phyloP scores from a whole-genome alignment of 2,888 invertebrate genomes.

The Leptopterna dolabrata region DNA sequence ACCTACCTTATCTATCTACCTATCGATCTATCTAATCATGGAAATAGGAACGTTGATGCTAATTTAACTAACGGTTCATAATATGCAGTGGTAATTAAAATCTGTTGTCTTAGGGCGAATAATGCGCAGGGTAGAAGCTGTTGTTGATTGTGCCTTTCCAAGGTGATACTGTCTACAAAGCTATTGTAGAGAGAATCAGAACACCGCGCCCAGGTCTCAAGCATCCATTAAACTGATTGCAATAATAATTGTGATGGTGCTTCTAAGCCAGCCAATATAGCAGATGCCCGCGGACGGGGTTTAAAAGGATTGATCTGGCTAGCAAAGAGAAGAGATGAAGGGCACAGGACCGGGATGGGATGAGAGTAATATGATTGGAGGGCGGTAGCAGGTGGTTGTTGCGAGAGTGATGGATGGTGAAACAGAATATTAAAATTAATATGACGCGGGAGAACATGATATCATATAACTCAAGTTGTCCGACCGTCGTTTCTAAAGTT shows the following conservation, averaged over 20 bases:
- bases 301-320: constrained; percentile 45
- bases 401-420: constrained; percentile 42
- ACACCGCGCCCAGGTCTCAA: neutral
- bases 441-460: constrained; percentile 28
- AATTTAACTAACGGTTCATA: too few relatives aligned
- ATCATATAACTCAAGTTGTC: neutral
- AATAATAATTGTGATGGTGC: constrained; percentile 40
- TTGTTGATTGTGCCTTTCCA: neutral
- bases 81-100: neutral
- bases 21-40: too few relatives aligned
- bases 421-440: constrained; percentile 45
- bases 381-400: constrained; percentile 45
- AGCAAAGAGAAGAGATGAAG: constrained; percentile 35
- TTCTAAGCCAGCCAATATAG: constrained; percentile 15
- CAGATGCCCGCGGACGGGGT: constrained; percentile 20
- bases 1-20: too few relatives aligned
- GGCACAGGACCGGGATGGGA: neutral
- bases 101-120: neutral
- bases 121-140: neutral
- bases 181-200: neutral
- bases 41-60: too few relatives aligned
- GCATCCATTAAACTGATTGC: constrained; percentile 45
- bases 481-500: neutral
- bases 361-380: constrained; percentile 47
- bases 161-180: neutral